Evolutionary conservation across 2,113 vertebrate genomes (phyloP), one percentile per base, ranked within the genome.

Genomic region (Brienomyrus longianalis): DNA sequence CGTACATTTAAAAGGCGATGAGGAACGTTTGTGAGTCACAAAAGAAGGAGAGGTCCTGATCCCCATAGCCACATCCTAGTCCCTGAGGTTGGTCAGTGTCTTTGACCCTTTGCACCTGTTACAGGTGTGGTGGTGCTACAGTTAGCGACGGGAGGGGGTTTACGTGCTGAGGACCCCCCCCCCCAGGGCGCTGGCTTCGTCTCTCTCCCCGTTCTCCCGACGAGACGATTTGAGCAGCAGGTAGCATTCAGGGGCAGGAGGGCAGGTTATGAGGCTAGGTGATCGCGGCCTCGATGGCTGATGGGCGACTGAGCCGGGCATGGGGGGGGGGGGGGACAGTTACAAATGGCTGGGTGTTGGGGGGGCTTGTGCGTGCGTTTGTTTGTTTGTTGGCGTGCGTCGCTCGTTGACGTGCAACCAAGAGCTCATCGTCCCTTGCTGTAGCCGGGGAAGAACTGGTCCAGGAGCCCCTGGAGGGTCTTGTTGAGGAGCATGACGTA

Each of bases 361-460:
- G 27, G 70, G 27, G 31, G 92, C 93, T 92, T 93, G 92, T 92
- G 92, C 90, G 93, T 92, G 92, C 94, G 93, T 92, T 83, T 77
- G 47, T 48, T 48, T 0, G 48, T 48, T 48, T 52, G 70, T n/a
- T 52, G 91, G 5, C 31, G 15, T 77, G 62, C n/a, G 62, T 27
- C 62, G n/a, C n/a, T 66, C n/a, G 27, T 27, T 31, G 62, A 31
- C 62, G n/a, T 11, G 62, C 62, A 27, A n/a, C 62, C 27, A 19
- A 80, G 31, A 35, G 91, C 96, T 99, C 98, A 99, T 96, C 98
- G 98, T 92, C 98, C 98, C 95, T 99, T 99, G 95, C 97, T 99
- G 95, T 99, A 99, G 91, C 98, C 98, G 59, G 98, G 98, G 93
- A 98, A 99, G 96, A 99, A 99, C 95, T 99, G 98, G 93, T 99